Evolutionary conservation across 2,888 invertebrate genomes (phyloP).

Genomic region (Trichogramma dendrolimi): DNA sequence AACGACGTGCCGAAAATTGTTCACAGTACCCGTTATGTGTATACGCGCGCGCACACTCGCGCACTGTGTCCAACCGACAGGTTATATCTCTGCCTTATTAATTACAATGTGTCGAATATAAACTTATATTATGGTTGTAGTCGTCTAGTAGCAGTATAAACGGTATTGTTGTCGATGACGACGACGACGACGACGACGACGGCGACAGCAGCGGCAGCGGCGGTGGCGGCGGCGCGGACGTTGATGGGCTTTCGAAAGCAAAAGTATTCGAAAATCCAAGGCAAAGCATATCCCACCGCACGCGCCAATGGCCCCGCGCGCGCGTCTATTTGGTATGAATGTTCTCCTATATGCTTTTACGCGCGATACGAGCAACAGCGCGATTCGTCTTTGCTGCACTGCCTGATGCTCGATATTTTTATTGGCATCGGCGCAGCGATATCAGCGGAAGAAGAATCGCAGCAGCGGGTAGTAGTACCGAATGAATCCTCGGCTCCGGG

Average conservation of each 20-base stretch:
- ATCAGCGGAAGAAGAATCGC: not conserved
- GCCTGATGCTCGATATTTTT: too few relatives aligned
- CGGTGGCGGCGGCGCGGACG: not conserved
- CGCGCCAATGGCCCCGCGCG: too few relatives aligned
- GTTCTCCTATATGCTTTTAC: too few relatives aligned
- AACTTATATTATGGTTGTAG: too few relatives aligned
- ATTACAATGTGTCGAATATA: too few relatives aligned
- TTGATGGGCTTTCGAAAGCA: conserved; percentile 32
- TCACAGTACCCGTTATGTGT: not conserved
- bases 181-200: not conserved
- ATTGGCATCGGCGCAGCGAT: conserved; percentile 19
- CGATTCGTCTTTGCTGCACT: too few relatives aligned
- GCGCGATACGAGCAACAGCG: conserved; percentile 6
- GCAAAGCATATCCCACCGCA: conserved; percentile 33
- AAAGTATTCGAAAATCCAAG: conserved; percentile 29
- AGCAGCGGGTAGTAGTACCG: not conserved
- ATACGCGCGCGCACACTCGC: conserved; percentile 1
- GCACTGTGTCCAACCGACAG: not conserved
- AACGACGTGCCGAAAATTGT: too few relatives aligned
- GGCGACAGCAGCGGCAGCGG: not conserved
- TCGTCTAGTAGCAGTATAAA: too few relatives aligned
- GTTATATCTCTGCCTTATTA: too few relatives aligned
- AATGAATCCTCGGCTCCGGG: too few relatives aligned
- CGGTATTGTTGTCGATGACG: not conserved
- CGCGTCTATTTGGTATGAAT: too few relatives aligned